Conservation (phyloP, 23 tunicate genomes). For the Ciona savignyi region DNA sequence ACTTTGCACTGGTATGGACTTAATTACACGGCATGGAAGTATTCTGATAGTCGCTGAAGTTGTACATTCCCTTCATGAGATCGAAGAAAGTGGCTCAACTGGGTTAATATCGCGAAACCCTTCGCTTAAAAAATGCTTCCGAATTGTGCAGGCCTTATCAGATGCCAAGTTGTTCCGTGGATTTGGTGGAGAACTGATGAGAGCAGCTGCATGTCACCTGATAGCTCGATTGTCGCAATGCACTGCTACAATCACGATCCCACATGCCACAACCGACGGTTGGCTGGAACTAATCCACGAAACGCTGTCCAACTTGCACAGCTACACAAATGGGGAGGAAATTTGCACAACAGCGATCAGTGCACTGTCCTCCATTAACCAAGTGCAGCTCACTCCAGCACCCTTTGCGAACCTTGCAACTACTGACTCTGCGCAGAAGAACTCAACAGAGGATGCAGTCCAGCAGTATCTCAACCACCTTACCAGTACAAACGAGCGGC, state of each 20-base stretch:
- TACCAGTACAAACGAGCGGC: conserved; percentile 44
- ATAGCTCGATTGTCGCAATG: conserved; percentile 79
- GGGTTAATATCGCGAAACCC: conserved; percentile 61
- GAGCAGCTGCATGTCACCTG: conserved; percentile 78
- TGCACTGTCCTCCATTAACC: conserved; percentile 74
- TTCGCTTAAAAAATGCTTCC: conserved; percentile 22
- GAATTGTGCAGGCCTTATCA: conserved; percentile 28
- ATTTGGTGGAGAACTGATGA: conserved; percentile 75
- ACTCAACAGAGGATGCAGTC: conserved; percentile 30
- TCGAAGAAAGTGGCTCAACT: conserved; percentile 24
- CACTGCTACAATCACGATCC: conserved; percentile 36
- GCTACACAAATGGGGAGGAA: conserved; percentile 48
- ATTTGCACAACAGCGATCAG: conserved; percentile 72
- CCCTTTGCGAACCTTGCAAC: conserved; percentile 39
- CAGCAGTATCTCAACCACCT: conserved; percentile 44
- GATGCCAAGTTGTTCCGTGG: conserved; percentile 83
- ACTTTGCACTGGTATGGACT: conserved; percentile 81
- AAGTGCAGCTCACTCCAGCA: conserved; percentile 42
- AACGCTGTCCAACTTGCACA: conserved; percentile 65
- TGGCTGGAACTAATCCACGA: conserved; percentile 83
- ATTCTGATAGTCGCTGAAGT: conserved; percentile 85
- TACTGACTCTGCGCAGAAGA: background rate
- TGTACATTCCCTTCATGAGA: conserved; percentile 65
- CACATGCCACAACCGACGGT: conserved; percentile 19
- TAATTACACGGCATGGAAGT: conserved; percentile 64